Conservation (phyloP, 2,888 invertebrate genomes). For the Aspidiotus destructor region DNA sequence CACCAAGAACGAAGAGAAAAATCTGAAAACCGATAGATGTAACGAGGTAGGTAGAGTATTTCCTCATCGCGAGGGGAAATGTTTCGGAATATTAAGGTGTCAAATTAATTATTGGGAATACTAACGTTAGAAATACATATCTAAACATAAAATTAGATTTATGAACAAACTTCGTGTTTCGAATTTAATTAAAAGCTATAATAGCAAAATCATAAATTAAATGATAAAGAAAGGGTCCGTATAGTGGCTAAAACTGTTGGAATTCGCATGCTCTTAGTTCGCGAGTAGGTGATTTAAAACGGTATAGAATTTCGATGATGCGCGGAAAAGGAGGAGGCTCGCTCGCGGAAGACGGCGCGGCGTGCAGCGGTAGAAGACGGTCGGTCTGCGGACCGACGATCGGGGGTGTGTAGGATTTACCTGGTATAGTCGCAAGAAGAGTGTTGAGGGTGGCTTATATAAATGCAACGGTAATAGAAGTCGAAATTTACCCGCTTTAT, state of each 20-base stretch:
- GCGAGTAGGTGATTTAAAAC: constrained; percentile 33
- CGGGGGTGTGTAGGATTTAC: constrained; percentile 19
- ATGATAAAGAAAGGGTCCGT: constrained; percentile 33
- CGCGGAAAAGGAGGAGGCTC: not conserved
- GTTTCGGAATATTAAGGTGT: constrained; percentile 33
- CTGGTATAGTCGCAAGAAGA: constrained; percentile 26
- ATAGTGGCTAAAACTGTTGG: constrained; percentile 33
- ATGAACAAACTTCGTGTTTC: constrained; percentile 34
- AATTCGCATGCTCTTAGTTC: constrained; percentile 28
- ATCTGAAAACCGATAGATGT: too few relatives aligned
- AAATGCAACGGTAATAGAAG: constrained; percentile 22
- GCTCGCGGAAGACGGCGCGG: not conserved
- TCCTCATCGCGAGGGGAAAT: constrained; percentile 18
- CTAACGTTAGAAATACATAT: constrained; percentile 33
- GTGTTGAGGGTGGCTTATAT: constrained; percentile 27
- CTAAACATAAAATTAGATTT: constrained; percentile 34
- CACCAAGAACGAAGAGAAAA: not conserved
- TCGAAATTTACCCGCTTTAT: constrained; percentile 30
- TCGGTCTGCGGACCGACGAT: not conserved
- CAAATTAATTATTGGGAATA: constrained; percentile 34
- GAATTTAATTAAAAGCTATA: constrained; percentile 34
- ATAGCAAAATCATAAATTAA: constrained; percentile 33
- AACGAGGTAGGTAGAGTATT: not conserved
- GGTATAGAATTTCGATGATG: constrained; percentile 19
- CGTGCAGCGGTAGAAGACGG: constrained; percentile 5